These are phyloP conservation scores for Rhogogaster chlorosoma DNA, from an alignment of 2,888 invertebrate genomes.

Conservation along the genomic window DNA sequence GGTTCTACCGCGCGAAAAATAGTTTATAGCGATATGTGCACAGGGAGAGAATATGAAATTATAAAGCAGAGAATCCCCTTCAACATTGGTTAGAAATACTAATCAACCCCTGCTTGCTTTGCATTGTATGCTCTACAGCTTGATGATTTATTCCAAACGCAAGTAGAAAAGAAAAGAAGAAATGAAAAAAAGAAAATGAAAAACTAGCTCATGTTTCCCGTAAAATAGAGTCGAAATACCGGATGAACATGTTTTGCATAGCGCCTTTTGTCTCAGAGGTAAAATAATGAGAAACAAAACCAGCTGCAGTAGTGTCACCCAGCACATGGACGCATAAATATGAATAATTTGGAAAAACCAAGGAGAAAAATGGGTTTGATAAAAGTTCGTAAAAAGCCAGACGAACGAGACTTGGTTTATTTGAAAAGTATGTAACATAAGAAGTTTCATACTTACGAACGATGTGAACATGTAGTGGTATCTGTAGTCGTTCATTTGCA, in stretches of 20 bases:
- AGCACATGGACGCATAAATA: neutral
- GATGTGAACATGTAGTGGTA: slow-evolving; percentile 98
- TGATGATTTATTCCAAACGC: neutral
- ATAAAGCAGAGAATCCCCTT: neutral
- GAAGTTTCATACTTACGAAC: slow-evolving; percentile 86
- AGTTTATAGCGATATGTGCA: neutral
- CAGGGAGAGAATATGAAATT: neutral
- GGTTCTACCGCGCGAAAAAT: neutral
- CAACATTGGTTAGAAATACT: neutral
- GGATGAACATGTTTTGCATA: slow-evolving; percentile 23
- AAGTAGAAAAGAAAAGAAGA: neutral
- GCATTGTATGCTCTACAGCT: too few species aligned
- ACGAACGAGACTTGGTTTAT: neutral
- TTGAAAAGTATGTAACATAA: neutral
- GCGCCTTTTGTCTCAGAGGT: neutral
- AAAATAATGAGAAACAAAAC: slow-evolving; percentile 16
- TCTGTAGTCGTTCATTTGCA: slow-evolving; percentile 97
- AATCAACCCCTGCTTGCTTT: neutral
- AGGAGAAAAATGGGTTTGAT: neutral
- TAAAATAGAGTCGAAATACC: neutral
- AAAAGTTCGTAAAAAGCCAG: neutral
- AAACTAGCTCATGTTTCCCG: neutral
- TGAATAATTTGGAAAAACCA: neutral
- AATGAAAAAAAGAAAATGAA: neutral
- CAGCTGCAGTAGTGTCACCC: neutral